phyloP scores from a whole-genome alignment of 2,888 invertebrate genomes.

The Rhingia campestris region DNA sequence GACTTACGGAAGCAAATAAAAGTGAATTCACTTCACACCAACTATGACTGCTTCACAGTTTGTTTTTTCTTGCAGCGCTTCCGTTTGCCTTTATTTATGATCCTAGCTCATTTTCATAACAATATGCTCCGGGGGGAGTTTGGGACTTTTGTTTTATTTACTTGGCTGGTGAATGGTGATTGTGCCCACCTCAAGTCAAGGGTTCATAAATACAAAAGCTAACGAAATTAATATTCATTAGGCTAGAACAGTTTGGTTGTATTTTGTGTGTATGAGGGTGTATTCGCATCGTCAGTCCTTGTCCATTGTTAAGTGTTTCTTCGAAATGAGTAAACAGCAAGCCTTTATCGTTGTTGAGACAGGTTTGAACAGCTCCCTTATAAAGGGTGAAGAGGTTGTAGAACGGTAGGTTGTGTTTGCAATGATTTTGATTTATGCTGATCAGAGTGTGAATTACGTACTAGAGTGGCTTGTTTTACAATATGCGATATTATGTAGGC shows the following conservation, averaged over 20 bases:
- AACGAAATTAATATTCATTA: slow-evolving; percentile 72
- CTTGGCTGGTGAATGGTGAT: slow-evolving; percentile 18
- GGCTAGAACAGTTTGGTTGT: slow-evolving; percentile 22
- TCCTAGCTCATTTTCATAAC: slow-evolving; percentile 61
- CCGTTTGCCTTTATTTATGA: slow-evolving; percentile 49
- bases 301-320: slow-evolving; percentile 44
- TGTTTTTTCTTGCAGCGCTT: slow-evolving; percentile 43
- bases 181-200: slow-evolving; percentile 39
- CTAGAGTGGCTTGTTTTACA: slow-evolving; percentile 59
- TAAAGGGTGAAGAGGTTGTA: slow-evolving; percentile 34
- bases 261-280: background rate
- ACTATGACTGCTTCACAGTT: slow-evolving; percentile 16
- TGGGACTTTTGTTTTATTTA: slow-evolving; percentile 56
- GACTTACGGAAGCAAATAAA: slow-evolving; percentile 44
- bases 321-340: slow-evolving; percentile 54
- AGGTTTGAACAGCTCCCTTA: slow-evolving; percentile 47
- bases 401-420: slow-evolving; percentile 33
- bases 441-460: slow-evolving; percentile 65
- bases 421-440: slow-evolving; percentile 63
- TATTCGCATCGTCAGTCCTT: slow-evolving; percentile 37
- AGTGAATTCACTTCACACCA: slow-evolving; percentile 37
- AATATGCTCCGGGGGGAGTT: slow-evolving; percentile 38
- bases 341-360: slow-evolving; percentile 63
- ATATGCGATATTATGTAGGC: slow-evolving; percentile 7
- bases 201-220: slow-evolving; percentile 67